These are phyloP conservation scores for Squalus acanthias DNA, from an alignment of 2,797 vertebrate species.

Conservation along the genomic window DNA sequence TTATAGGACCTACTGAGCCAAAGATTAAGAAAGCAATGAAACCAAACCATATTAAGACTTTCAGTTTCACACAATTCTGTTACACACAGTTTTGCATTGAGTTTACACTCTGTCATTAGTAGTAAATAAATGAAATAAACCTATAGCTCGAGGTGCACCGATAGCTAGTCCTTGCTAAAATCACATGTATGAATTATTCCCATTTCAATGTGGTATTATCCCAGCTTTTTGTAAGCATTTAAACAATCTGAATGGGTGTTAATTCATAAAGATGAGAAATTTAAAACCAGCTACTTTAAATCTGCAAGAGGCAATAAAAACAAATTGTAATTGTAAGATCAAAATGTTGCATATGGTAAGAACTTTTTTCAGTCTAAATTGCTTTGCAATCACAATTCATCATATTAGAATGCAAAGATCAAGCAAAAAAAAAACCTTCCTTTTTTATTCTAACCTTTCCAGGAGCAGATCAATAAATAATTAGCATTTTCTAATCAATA, in stretches of 20 bases:
- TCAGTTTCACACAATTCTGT: background rate
- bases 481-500: conserved; percentile 82
- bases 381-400: background rate
- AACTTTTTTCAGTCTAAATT: background rate
- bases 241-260: background rate
- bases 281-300: background rate
- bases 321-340: background rate
- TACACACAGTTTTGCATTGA: background rate
- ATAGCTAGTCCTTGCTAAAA: background rate
- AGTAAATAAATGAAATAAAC: background rate
- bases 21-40: background rate
- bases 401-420: conserved; percentile 56
- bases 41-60: background rate
- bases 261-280: background rate
- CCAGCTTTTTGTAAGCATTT: background rate
- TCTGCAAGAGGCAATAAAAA: background rate
- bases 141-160: background rate
- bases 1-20: background rate
- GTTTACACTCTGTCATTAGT: background rate
- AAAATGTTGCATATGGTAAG: background rate
- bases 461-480: conserved; percentile 69
- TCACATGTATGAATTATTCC: background rate
- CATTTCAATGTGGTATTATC: background rate
- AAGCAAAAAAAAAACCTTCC: conserved; percentile 49
- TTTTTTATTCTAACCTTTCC: conserved; percentile 55